A percentile compares a stretch with the other conserved stretches of the same genome.
Evolutionary conservation across 2,888 invertebrate genomes (phyloP).

Genomic region (Heliconius charithonia): DNA sequence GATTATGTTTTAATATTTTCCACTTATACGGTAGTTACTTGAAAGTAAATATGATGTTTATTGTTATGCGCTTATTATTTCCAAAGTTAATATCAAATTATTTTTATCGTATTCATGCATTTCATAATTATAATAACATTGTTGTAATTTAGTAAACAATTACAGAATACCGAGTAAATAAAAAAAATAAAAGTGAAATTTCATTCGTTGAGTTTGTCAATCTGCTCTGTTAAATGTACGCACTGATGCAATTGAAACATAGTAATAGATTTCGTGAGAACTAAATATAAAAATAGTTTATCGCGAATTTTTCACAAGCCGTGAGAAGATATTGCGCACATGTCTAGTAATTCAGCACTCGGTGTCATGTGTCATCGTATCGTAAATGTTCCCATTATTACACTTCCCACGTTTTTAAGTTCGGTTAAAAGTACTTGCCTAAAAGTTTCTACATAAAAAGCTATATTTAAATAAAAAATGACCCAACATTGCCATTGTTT

Average conservation of each 20-base stretch:
- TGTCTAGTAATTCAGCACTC: slow-evolving; percentile 34
- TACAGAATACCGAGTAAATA: not conserved
- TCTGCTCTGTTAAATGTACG: not conserved
- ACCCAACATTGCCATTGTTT: not conserved
- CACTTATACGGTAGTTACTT: not conserved
- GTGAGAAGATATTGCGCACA: slow-evolving; percentile 46
- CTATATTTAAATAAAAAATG: not conserved
- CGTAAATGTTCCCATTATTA: slow-evolving; percentile 34
- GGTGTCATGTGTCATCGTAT: slow-evolving; percentile 44
- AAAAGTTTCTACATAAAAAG: not conserved
- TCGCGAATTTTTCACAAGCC: slow-evolving; percentile 40
- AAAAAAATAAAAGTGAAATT: not conserved
- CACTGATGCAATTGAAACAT: slow-evolving; percentile 9
- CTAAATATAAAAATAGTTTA: slow-evolving; percentile 30
- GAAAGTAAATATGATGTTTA: no score
- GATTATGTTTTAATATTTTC: not conserved
- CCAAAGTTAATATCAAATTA: not conserved
- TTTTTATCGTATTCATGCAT: not conserved
- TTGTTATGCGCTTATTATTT: not conserved
- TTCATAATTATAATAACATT: not conserved
- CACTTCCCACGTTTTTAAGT: slow-evolving; percentile 31
- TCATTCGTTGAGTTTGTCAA: not conserved
- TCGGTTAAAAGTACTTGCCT: not conserved
- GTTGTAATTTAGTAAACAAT: not conserved
- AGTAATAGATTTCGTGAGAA: slow-evolving; percentile 26